Base-by-base conservation (phyloP, 2,797 vertebrate genomes). In the Thalassophryne amazonica region DNA sequence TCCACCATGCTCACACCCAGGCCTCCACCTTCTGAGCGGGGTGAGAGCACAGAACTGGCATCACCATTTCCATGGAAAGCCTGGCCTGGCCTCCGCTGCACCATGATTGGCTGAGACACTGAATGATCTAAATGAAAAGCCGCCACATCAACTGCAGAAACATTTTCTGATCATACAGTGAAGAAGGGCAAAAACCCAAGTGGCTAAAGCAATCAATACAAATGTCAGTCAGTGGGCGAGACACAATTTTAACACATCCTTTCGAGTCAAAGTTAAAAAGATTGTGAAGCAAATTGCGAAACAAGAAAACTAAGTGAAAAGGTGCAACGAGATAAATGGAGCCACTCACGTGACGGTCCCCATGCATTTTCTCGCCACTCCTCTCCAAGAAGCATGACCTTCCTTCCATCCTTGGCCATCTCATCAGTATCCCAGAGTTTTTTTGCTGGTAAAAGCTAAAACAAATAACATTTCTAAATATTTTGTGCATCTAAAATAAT, bases 1-100 rank as follows among this genome's bases (percentile, higher is more conserved):
- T 99, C 97, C 89, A 98, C 97, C 97, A 99, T 99, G 93, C 97
- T 99, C 85, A 98, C 96, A 36, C 97, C 96, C 28, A 99, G 91
- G 59, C 97, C 97, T 58, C 96, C 95, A 61, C 95, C 96, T 88
- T 99, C 97, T 63, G 96, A 99, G 79, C 97, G 93, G 62, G 97
- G 97, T 69, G 97, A 99, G 80, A 99, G 91, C 60, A 99, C 93
- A 51, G 97, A 95, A 88, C 91, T 95, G 84, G 95, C 92, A 80
- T 99, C 97, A 77, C 93, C 95, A 78, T 95, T 98, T 78, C 94
- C 95, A 76, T 95, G 95, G 92, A 98, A 99, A 91, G 94, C 92
- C 87, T 95, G 95, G 76, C 94, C 96, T 80, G 95, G 94, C 80
- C 95, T 93, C 80, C 95, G 93, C 88, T 97, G 95, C 78, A 99